These are phyloP conservation scores for Electrona antarctica DNA, from an alignment of 2,113 vertebrate genomes.

Conservation along the genomic window DNA sequence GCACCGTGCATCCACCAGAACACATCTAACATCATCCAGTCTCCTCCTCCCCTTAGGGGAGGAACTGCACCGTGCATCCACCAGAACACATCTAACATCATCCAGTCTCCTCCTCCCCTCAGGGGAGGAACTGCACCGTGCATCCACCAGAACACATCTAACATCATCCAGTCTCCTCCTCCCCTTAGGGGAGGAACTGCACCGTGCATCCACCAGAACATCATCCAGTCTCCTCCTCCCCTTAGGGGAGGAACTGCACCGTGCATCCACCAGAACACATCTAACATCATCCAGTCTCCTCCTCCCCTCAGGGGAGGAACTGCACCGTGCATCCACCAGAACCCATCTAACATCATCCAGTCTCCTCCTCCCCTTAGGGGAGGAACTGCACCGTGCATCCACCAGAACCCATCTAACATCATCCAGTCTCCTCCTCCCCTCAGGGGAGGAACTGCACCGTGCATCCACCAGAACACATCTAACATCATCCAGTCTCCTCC, in stretches of 20 bases:
- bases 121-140: no score
- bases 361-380: background rate
- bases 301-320: no score
- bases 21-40: slow-evolving; percentile 26
- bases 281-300: slow-evolving; percentile 15
- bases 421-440: background rate
- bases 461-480: slow-evolving; percentile 5
- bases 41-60: background rate
- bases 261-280: background rate
- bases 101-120: background rate
- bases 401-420: slow-evolving; percentile 17
- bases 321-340: no score
- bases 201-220: background rate
- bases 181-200: no score
- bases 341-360: slow-evolving; percentile 25
- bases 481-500: slow-evolving; percentile 13
- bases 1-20: no score
- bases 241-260: no score
- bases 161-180: slow-evolving; percentile 11
- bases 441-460: no score
- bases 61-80: no score
- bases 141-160: slow-evolving; percentile 8
- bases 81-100: slow-evolving; percentile 21
- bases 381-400: no score
- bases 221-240: background rate